Evolutionary conservation across 2,113 vertebrate genomes (phyloP).

Genomic region (Chauna torquata): DNA sequence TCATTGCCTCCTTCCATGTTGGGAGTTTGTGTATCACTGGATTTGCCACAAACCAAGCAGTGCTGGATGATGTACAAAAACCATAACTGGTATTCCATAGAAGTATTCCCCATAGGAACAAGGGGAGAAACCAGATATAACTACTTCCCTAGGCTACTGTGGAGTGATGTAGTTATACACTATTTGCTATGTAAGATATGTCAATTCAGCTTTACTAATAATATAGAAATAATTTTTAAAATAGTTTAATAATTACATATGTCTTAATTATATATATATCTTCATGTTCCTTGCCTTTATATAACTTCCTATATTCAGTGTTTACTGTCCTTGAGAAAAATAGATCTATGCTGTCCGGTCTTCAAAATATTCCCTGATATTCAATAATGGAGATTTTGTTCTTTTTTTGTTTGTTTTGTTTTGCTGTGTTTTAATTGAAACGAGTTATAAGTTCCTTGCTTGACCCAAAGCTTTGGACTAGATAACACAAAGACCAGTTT

Average conservation of each 20-base stretch:
- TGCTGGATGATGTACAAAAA: neutral
- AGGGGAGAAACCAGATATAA: neutral
- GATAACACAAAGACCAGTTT: neutral
- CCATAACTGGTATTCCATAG: neutral
- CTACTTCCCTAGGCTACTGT: neutral
- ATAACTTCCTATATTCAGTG: neutral
- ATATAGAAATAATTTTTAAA: neutral
- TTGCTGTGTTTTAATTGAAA: neutral
- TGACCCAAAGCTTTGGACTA: neutral
- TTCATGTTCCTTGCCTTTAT: neutral
- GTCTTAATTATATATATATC: neutral
- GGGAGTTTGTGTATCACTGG: neutral
- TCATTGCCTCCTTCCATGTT: neutral
- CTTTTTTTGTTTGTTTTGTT: neutral
- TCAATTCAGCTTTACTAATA: neutral
- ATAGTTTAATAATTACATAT: neutral
- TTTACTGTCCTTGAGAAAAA: neutral
- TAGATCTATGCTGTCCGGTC: neutral
- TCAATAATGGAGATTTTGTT: neutral
- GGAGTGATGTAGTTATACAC: neutral
- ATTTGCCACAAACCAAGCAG: neutral
- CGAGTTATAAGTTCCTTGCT: neutral
- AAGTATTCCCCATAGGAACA: neutral
- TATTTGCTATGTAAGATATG: neutral
- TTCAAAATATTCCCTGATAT: neutral